phyloP scores from a whole-genome alignment of 2,888 invertebrate species.

The Trichopoda pennipes region DNA sequence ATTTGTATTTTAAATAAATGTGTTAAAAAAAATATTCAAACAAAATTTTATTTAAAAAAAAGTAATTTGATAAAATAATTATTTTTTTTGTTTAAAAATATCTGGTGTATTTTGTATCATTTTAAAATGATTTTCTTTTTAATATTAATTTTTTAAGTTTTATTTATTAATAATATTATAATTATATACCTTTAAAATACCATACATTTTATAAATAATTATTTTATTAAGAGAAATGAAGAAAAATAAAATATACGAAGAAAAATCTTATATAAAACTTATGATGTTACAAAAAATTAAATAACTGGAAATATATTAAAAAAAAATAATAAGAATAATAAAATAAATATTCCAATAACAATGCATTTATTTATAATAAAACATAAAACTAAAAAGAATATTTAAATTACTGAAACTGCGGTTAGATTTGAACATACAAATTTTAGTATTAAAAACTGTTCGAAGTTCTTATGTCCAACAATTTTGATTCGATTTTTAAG shows the following conservation, averaged over 20 bases:
- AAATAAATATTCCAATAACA: slow-evolving; percentile 40
- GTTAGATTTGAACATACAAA: slow-evolving; percentile 38
- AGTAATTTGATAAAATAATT: slow-evolving; percentile 13
- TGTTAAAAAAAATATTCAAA: slow-evolving; percentile 17
- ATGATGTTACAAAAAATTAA: slow-evolving; percentile 34
- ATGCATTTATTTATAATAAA: slow-evolving; percentile 51
- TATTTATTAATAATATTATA: slow-evolving; percentile 61
- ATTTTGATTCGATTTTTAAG: no score
- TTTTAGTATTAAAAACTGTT: no score
- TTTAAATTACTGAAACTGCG: slow-evolving; percentile 5
- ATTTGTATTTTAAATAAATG: slow-evolving; percentile 18
- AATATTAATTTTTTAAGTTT: slow-evolving; percentile 51
- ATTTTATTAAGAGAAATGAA: slow-evolving; percentile 34
- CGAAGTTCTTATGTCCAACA: no score
- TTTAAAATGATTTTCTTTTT: slow-evolving; percentile 34
- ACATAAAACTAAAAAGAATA: slow-evolving; percentile 9
- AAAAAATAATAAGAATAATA: slow-evolving; percentile 43
- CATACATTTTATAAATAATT: slow-evolving; percentile 12
- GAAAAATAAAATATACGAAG: slow-evolving; percentile 11
- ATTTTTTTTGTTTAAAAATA: slow-evolving; percentile 28
- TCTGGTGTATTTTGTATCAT: slow-evolving; percentile 20
- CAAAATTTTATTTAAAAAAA: slow-evolving; percentile 11
- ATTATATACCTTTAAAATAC: slow-evolving; percentile 30
- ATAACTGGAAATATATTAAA: slow-evolving; percentile 5
- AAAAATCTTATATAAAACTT: slow-evolving; percentile 25